These are phyloP conservation scores for Drosophila meridiana DNA, from an alignment of 2,888 invertebrate genomes.

Conservation along the genomic window DNA sequence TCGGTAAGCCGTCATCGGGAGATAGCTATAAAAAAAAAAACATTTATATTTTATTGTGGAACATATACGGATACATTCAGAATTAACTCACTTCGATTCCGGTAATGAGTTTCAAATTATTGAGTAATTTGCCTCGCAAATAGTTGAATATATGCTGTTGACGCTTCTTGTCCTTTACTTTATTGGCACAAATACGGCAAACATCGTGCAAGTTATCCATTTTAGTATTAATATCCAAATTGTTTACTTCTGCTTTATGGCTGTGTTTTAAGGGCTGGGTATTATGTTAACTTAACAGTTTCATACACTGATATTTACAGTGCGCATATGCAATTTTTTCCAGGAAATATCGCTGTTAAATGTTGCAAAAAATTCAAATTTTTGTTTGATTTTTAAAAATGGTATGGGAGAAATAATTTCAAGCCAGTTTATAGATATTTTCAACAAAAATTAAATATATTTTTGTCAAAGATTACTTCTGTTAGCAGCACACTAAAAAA, in stretches of 20 bases:
- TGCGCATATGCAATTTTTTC: not conserved
- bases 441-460: not conserved
- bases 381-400: not conserved
- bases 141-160: slow-evolving; percentile 56
- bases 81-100: slow-evolving; percentile 57
- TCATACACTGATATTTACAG: not conserved
- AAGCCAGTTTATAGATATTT: not conserved
- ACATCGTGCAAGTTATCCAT: slow-evolving; percentile 45
- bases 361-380: not conserved
- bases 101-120: slow-evolving; percentile 56
- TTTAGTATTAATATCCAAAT: not conserved
- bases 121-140: slow-evolving; percentile 48
- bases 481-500: not conserved
- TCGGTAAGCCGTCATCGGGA: slow-evolving; percentile 42
- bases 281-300: not conserved
- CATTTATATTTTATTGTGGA: not conserved
- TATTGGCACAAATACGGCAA: slow-evolving; percentile 71
- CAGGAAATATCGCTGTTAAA: not conserved
- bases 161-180: slow-evolving; percentile 56
- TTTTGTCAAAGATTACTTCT: not conserved
- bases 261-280: not conserved
- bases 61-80: too few relatives aligned
- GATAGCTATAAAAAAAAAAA: slow-evolving; percentile 36
- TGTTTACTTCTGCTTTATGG: not conserved
- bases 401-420: not conserved